Evolutionary conservation across 2,113 vertebrate genomes (phyloP).

Genomic region (Sphyrna mokarran): DNA sequence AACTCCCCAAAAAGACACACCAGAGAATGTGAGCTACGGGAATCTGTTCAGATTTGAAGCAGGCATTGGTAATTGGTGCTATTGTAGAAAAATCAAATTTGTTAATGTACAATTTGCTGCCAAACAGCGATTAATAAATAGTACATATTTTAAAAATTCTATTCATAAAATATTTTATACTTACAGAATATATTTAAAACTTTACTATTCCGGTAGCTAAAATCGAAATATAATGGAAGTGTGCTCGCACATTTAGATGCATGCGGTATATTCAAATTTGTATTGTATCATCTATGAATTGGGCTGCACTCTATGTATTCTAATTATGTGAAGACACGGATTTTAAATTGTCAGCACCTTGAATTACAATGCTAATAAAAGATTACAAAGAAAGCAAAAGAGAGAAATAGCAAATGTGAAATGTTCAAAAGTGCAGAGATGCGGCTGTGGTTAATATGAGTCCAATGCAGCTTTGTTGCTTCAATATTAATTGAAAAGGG

Average conservation of each 20-base stretch:
- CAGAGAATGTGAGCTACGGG: background rate
- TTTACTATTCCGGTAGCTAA: background rate
- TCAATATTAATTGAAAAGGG: background rate
- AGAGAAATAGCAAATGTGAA: background rate
- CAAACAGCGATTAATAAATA: background rate
- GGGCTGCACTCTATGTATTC: background rate
- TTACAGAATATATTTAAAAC: background rate
- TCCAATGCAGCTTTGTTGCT: background rate
- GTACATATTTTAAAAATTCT: background rate
- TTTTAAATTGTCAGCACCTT: slow-evolving; percentile 6
- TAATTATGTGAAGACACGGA: slow-evolving; percentile 30
- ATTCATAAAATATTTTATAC: background rate
- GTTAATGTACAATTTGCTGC: background rate
- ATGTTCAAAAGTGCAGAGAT: background rate
- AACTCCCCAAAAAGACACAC: background rate
- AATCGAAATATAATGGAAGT: background rate
- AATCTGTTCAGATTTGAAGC: background rate
- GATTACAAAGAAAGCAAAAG: slow-evolving; percentile 28
- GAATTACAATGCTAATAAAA: slow-evolving; percentile 25
- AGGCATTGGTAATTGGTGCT: background rate
- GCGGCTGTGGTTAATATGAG: background rate
- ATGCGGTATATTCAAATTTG: slow-evolving; percentile 14
- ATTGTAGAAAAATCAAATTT: background rate
- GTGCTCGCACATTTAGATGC: slow-evolving; percentile 6
- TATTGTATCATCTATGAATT: background rate